Evolutionary conservation across 2,113 vertebrate species (phyloP), one percentile per base, ranked within the genome.

Genomic region (Mionectes macconnelli): DNA sequence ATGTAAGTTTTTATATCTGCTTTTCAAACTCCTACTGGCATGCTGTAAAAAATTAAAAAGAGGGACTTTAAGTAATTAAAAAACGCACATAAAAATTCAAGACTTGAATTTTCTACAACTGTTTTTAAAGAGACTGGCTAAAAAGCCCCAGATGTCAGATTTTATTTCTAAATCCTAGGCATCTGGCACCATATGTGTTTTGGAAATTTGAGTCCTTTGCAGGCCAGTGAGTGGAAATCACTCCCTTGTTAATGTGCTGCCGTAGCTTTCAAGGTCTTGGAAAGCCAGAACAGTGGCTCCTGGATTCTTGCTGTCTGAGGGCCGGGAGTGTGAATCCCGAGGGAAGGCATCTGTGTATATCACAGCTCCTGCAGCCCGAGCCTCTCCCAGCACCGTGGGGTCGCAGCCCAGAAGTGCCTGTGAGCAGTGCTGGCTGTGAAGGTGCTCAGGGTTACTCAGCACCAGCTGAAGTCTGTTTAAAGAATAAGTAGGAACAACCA

Each of bases 1-100:
- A 98, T 98, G 98, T 98, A 98, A 99, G 98, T 98, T 98, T 98
- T 98, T 98, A 97, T 98, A 98, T 97, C 97, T 96, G 97, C 96
- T 96, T 98, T 98, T 97, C 98, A 97, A 98, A 94, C 94, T 97
- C 97, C 96, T 97, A 94, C 97, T 95, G 96, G 96, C 96, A 94
- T 90, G 90, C 97, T 98, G 97, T 98, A 98, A 98, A 98, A 98
- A 97, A 98, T 97, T 98, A 97, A 97, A 98, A 97, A 98, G 98
- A 98, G 92, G 90, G 94, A 96, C 96, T 97, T 98, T 97, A 97
- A 98, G 97, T 98, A 98, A 98, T 98, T 98, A 97, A 98, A 97
- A 98, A 98, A 95, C 82, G n/a, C 95, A 94, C 96, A 98, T 98
- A 98, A 98, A 98, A 98, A 98, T 95, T 90, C 96, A 94, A 96